Base-by-base conservation (phyloP, 2,113 vertebrate genomes). In the Leptocoma aspasia region DNA sequence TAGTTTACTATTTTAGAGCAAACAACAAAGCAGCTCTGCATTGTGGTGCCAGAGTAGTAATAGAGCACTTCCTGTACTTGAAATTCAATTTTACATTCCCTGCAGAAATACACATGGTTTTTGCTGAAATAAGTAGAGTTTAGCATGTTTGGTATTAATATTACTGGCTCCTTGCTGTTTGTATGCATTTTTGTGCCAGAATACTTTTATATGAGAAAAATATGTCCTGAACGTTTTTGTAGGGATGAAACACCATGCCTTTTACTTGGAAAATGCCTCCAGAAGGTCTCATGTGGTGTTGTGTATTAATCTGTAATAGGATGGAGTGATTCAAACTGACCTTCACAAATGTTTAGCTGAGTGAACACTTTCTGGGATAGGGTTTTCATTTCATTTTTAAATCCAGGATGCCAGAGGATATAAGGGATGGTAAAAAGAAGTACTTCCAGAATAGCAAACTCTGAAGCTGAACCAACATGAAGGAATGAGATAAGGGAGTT, bases 51-150 rank as follows among this genome's bases (percentile, higher is more conserved):
- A 81, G 80, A 93, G 91, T 26, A 78, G 75, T 86, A 94, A 92
- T 28, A 89, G 57, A 90, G 96, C 50, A 64, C 89, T 96, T 95
- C 90, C 92, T 92, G 82, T 47, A 66, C 64, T 94, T 90, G 73
- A 93, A 93, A 96, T 83, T 94, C 54, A 77, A 70, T 95, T 92
- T 91, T 81, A 60, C 44, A 52, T 95, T 91, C 94, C 76, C 80
- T 94, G 82, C 86, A 93, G 94, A 96, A 93, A 89, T 89, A 77
- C 96, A 92, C 91, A 93, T 90, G 89, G 89, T 89, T 95, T 94
- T 73, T 56, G 63, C 63, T 78, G 82, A 94, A 94, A 92, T 94
- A 92, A 94, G 82, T 93, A 69, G 49, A 72, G 35, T 90, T 92
- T 83, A 92, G 69, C 44, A 78, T 95, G 90, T 88, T 97, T 90